These are phyloP conservation scores for Heliothis virescens DNA, from an alignment of 1,140 invertebrate species.

Conservation along the genomic window DNA sequence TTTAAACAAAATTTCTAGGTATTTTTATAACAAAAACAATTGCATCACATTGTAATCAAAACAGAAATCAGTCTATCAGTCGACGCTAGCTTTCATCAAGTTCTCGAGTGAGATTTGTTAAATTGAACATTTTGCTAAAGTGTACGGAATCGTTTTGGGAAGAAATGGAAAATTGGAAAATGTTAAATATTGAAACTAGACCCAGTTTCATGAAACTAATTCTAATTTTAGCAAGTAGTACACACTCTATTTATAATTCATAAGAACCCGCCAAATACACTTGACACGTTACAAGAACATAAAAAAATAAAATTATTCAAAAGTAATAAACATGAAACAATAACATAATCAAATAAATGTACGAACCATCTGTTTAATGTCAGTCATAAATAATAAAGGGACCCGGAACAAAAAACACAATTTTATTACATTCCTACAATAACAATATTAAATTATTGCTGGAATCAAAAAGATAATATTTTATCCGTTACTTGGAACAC, in stretches of 20 bases:
- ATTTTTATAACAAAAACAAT: slow-evolving; percentile 48
- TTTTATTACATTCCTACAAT: slow-evolving; percentile 31
- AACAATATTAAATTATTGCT: slow-evolving; percentile 24
- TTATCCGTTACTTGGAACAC: slow-evolving; percentile 37
- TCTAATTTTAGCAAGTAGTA: no score
- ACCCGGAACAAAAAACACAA: slow-evolving; percentile 16
- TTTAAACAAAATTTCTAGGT: slow-evolving; percentile 29
- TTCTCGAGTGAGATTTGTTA: slow-evolving; percentile 4
- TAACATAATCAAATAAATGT: not conserved
- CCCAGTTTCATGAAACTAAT: no score
- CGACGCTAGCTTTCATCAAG: slow-evolving; percentile 32
- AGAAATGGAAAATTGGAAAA: not conserved
- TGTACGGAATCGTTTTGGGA: not conserved
- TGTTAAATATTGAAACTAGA: not conserved
- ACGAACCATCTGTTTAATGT: slow-evolving; percentile 17
- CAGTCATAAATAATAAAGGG: slow-evolving; percentile 27
- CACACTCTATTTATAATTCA: no score
- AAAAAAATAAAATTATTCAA: not conserved
- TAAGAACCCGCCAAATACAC: no score
- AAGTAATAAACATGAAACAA: not conserved
- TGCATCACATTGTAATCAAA: slow-evolving; percentile 42
- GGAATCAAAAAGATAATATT: slow-evolving; percentile 39
- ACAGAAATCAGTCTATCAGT: slow-evolving; percentile 28
- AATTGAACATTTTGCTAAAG: slow-evolving; percentile 7
- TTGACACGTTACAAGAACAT: not conserved